Percentiles rank a stretch among this genome's conserved stretches.
Conservation (phyloP, 1,140 invertebrate species). For the Oryctes rhinoceros region DNA sequence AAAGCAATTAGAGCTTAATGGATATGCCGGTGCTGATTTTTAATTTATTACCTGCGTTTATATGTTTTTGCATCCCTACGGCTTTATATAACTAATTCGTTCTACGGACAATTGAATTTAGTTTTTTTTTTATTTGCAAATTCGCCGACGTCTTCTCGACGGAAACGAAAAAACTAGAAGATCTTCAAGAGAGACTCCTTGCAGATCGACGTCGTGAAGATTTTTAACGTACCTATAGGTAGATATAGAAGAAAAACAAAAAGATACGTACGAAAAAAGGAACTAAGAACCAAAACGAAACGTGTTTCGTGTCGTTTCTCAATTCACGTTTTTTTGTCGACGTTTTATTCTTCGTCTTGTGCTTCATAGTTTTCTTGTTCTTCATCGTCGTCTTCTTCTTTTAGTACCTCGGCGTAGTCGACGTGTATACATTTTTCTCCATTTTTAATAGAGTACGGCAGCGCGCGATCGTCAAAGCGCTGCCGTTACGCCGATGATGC, state of each 20-base stretch:
- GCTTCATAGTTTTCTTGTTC: neutral
- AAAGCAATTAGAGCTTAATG: too few species aligned
- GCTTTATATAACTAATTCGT: too few species aligned
- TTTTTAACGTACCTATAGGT: too few species aligned
- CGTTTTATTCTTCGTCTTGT: neutral
- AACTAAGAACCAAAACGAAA: slow-evolving; percentile 22
- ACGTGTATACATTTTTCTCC: slow-evolving; percentile 28
- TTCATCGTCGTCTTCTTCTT: slow-evolving; percentile 16
- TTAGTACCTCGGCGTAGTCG: slow-evolving; percentile 19
- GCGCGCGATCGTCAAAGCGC: slow-evolving; percentile 31
- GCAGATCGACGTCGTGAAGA: too few species aligned
- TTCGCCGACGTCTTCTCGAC: too few species aligned
- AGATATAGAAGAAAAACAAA: neutral
- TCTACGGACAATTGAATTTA: too few species aligned
- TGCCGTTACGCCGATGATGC: slow-evolving; percentile 32
- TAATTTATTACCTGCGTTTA: too few species aligned
- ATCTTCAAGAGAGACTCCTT: too few species aligned
- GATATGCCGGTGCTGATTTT: too few species aligned
- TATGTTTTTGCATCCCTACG: too few species aligned
- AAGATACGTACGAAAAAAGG: neutral
- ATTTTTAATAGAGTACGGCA: slow-evolving; percentile 33
- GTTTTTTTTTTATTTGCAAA: too few species aligned
- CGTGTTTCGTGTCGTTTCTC: slow-evolving; percentile 18
- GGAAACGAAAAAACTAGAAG: too few species aligned
- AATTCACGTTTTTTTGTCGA: slow-evolving; percentile 7